Evolutionary conservation across 2,888 invertebrate genomes (phyloP).

Genomic region (Chironomus tentans): DNA sequence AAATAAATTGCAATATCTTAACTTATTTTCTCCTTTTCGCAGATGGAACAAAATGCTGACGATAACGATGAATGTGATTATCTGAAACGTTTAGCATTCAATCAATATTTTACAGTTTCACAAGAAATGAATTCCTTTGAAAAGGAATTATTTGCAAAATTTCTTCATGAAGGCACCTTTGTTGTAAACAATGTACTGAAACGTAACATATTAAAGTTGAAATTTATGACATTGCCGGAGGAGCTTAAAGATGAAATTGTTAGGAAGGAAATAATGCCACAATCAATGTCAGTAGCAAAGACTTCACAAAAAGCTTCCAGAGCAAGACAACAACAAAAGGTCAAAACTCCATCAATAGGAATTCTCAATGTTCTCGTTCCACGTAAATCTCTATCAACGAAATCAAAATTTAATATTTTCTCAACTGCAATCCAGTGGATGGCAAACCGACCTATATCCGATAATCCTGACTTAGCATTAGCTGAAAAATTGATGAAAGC

Average conservation of each 20-base stretch:
- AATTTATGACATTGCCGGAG: slow-evolving; percentile 16
- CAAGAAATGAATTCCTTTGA: slow-evolving; percentile 69
- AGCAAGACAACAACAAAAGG: background rate
- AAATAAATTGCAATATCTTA: background rate
- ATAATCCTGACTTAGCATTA: slow-evolving; percentile 34
- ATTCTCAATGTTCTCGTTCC: background rate
- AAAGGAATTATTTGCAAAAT: slow-evolving; percentile 59
- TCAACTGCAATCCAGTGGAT: slow-evolving; percentile 40
- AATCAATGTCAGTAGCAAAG: background rate
- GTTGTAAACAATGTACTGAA: slow-evolving; percentile 60
- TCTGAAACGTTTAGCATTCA: slow-evolving; percentile 64
- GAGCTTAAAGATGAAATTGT: slow-evolving; percentile 18
- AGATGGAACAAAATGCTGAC: slow-evolving; percentile 12
- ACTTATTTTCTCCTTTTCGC: background rate
- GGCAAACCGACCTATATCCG: slow-evolving; percentile 33
- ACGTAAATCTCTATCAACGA: background rate
- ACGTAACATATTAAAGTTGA: slow-evolving; percentile 55
- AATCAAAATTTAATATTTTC: slow-evolving; percentile 36
- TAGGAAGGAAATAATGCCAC: background rate
- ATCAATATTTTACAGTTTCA: slow-evolving; percentile 67
- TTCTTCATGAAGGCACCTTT: slow-evolving; percentile 54
- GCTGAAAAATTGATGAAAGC: slow-evolving; percentile 33
- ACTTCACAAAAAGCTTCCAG: background rate
- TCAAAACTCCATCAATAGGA: background rate
- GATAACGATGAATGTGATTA: slow-evolving; percentile 51